Percentiles rank a stretch among this genome's conserved stretches.
Evolutionary conservation across 2,797 vertebrate species (phyloP).

Genomic region (Anabacerthia variegaticeps): DNA sequence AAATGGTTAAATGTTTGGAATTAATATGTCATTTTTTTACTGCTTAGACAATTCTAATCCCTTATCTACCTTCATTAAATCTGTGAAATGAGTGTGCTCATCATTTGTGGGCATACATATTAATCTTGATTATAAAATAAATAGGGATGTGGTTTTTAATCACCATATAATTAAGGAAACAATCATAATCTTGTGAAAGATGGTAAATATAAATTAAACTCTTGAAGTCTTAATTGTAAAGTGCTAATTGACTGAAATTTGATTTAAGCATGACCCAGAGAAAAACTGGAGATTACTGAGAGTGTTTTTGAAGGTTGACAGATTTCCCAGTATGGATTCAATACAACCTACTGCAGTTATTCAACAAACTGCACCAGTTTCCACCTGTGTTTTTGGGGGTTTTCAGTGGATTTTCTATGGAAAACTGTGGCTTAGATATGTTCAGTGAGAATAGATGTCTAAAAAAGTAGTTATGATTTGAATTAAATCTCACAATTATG

Average conservation of each 20-base stretch:
- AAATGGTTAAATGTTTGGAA: background rate
- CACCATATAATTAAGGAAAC: background rate
- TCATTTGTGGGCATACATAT: background rate
- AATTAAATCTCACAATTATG: background rate
- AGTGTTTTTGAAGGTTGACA: background rate
- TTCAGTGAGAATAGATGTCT: background rate
- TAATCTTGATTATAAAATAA: conserved; percentile 15
- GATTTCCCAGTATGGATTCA: background rate
- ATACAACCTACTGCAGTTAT: background rate
- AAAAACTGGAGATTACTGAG: background rate
- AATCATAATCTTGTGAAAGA: background rate
- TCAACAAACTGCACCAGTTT: background rate
- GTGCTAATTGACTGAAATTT: background rate
- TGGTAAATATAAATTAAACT: conserved; percentile 18
- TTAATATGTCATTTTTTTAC: background rate
- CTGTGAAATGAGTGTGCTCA: background rate
- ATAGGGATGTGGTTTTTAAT: background rate
- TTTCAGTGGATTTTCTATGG: background rate
- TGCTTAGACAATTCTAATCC: background rate
- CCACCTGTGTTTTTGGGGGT: background rate
- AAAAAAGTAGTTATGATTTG: background rate
- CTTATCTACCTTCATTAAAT: background rate
- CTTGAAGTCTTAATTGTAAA: background rate
- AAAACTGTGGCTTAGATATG: background rate
- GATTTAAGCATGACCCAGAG: background rate